These are phyloP conservation scores for Lithophane ornitopus DNA, from an alignment of 2,888 invertebrate genomes.

Conservation along the genomic window DNA sequence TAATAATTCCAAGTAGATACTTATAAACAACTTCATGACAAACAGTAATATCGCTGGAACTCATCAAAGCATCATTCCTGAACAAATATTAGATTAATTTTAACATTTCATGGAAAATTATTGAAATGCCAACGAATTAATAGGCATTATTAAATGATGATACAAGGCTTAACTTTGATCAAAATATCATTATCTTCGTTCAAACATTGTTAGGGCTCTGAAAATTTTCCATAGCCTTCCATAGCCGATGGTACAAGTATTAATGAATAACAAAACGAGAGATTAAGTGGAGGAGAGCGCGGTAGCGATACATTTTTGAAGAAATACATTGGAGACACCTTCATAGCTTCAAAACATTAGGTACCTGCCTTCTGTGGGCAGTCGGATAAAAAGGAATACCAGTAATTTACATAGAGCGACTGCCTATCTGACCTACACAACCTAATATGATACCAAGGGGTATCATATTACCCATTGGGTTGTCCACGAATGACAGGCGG, in stretches of 20 bases:
- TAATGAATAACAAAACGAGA: neutral
- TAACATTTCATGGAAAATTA: constrained; percentile 39
- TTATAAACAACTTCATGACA: constrained; percentile 11
- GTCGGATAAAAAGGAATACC: neutral
- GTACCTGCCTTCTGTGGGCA: no score
- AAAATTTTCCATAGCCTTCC: constrained; percentile 31
- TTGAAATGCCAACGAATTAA: constrained; percentile 46
- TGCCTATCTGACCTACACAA: no score
- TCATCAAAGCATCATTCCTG: constrained; percentile 25
- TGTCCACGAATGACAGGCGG: no score
- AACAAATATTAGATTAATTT: constrained; percentile 45
- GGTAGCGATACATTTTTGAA: neutral
- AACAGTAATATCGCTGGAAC: constrained; percentile 22
- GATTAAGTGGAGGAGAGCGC: neutral
- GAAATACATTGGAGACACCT: neutral
- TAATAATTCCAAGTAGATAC: neutral
- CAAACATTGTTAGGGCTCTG: constrained; percentile 39
- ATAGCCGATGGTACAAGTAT: constrained; percentile 7
- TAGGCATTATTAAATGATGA: constrained; percentile 46
- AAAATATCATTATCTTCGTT: constrained; percentile 50
- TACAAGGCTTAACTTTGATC: constrained; percentile 50
- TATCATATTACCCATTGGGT: no score
- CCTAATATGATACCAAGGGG: no score
- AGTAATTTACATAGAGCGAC: no score
- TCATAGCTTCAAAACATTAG: neutral